These are phyloP conservation scores for Tachysurus fulvidraco DNA, from an alignment of 2,113 vertebrate genomes.

Conservation along the genomic window DNA sequence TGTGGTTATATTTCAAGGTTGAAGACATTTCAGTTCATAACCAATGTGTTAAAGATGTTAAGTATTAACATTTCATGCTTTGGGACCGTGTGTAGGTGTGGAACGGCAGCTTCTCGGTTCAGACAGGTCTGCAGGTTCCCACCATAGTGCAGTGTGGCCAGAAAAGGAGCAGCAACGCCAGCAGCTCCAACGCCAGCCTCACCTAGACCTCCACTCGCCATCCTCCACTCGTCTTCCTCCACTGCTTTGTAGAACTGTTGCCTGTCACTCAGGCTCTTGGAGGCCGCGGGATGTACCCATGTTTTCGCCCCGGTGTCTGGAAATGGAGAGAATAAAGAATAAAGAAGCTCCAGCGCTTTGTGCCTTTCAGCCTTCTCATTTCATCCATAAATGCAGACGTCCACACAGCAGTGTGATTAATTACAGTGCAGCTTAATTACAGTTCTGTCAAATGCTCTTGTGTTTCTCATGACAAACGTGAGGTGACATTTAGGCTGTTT, in stretches of 20 bases:
- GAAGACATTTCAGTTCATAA: background rate
- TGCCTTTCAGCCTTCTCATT: constrained; percentile 54
- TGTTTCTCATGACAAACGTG: background rate
- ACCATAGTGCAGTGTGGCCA: constrained; percentile 84
- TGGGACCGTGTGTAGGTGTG: constrained; percentile 78
- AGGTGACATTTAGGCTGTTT: background rate
- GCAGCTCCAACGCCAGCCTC: constrained; percentile 92
- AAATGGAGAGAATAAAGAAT: background rate
- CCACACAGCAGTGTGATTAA: background rate
- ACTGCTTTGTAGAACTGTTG: constrained; percentile 47
- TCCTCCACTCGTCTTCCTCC: constrained; percentile 16
- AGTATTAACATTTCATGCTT: background rate
- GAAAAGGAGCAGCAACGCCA: constrained; percentile 88
- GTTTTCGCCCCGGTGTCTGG: background rate
- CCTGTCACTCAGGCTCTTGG: constrained; percentile 34
- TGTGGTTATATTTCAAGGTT: no score
- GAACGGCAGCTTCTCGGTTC: constrained; percentile 92
- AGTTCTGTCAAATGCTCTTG: background rate
- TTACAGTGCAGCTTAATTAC: background rate
- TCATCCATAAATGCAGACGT: constrained; percentile 11
- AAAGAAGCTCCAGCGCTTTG: constrained; percentile 29
- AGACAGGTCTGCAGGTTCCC: constrained; percentile 89
- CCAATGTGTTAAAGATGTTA: background rate
- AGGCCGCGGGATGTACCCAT: background rate
- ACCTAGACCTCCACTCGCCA: constrained; percentile 68